Evolutionary conservation across 2,888 invertebrate species (phyloP).

Genomic region (Mythimna loreyi): DNA sequence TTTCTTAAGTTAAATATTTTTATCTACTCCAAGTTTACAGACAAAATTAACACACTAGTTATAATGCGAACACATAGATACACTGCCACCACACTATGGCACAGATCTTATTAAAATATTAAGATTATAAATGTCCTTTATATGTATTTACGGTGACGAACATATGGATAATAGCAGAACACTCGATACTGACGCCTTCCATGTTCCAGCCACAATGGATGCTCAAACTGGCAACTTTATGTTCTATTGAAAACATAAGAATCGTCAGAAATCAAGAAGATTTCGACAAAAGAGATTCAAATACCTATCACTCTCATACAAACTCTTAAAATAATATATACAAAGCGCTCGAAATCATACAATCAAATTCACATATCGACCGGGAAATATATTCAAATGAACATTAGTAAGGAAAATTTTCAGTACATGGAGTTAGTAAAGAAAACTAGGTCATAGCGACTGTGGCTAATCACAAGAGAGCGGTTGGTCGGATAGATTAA

Average conservation of each 20-base stretch:
- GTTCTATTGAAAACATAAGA: slow-evolving; percentile 61
- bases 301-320: slow-evolving; percentile 88
- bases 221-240: slow-evolving; percentile 62
- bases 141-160: slow-evolving; percentile 69
- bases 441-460: slow-evolving; percentile 81
- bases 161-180: slow-evolving; percentile 61
- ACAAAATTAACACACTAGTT: slow-evolving; percentile 84
- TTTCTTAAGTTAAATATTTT: slow-evolving; percentile 80
- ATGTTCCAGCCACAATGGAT: slow-evolving; percentile 49
- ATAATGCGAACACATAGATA: slow-evolving; percentile 84
- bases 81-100: slow-evolving; percentile 89
- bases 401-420: slow-evolving; percentile 75
- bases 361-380: slow-evolving; percentile 80
- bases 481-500: slow-evolving; percentile 87
- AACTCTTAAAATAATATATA: slow-evolving; percentile 90
- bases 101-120: slow-evolving; percentile 84
- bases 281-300: slow-evolving; percentile 87
- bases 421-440: slow-evolving; percentile 78
- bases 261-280: slow-evolving; percentile 75
- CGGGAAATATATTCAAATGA: slow-evolving; percentile 76
- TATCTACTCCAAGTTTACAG: slow-evolving; percentile 85
- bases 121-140: slow-evolving; percentile 78
- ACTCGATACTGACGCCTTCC: slow-evolving; percentile 48
- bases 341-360: slow-evolving; percentile 88
- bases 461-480: slow-evolving; percentile 89